Evolutionary conservation across 2,888 invertebrate species (phyloP).

Genomic region (Globia sparganii): DNA sequence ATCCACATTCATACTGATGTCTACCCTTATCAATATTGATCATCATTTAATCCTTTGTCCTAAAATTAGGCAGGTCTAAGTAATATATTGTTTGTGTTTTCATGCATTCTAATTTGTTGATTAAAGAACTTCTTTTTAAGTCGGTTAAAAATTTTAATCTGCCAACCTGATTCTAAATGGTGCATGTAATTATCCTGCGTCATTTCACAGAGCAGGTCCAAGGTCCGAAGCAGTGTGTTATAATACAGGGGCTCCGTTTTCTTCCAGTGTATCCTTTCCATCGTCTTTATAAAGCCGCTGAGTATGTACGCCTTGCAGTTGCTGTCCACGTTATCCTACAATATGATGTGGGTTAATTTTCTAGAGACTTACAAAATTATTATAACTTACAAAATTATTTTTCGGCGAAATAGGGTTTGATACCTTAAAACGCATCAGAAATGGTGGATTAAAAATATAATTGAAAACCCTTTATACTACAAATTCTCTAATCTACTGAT

Average conservation of each 20-base stretch:
- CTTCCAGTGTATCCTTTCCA: conserved; percentile 94
- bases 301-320: conserved; percentile 95
- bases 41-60: neutral
- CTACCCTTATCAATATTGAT: neutral
- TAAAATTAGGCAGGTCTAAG: neutral
- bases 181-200: conserved; percentile 96
- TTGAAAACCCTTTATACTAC: neutral
- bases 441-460: neutral
- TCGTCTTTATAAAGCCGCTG: conserved; percentile 94
- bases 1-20: conserved; percentile 1
- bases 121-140: neutral
- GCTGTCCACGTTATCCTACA: conserved; percentile 96
- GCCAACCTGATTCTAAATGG: conserved; percentile 94
- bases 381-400: neutral
- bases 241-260: conserved; percentile 92
- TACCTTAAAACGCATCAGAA: neutral
- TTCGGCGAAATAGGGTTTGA: neutral
- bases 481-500: neutral
- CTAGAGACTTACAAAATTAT: neutral
- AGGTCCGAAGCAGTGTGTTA: conserved; percentile 93
- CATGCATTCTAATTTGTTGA: neutral
- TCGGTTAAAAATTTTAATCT: neutral
- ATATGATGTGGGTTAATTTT: conserved; percentile 43
- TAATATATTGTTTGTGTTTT: neutral
- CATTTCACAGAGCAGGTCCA: conserved; percentile 95